These are phyloP conservation scores for Schizotus pectinicornis DNA, from an alignment of 2,888 invertebrate genomes.

Conservation along the genomic window DNA sequence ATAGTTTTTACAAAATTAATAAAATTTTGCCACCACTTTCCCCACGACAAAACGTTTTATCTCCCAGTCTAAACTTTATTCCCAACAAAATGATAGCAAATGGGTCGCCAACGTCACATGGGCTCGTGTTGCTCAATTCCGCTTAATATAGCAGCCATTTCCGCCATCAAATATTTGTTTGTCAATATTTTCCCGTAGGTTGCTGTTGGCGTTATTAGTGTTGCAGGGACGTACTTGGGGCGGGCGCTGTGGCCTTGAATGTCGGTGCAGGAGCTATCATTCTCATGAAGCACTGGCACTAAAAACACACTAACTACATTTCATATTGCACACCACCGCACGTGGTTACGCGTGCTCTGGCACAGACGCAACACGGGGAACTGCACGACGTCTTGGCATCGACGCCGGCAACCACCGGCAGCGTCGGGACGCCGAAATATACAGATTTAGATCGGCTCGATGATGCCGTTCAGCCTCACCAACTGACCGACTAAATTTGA, in stretches of 20 bases:
- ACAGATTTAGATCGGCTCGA: constrained; percentile 49
- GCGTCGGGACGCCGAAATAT: constrained; percentile 23
- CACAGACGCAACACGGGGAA: constrained; percentile 31
- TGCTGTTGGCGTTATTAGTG: background rate
- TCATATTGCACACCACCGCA: constrained; percentile 12
- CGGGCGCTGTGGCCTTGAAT: constrained; percentile 81
- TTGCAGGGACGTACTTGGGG: constrained; percentile 67
- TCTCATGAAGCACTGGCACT: constrained; percentile 3
- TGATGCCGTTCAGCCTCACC: constrained; percentile 35
- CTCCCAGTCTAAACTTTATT: too few relatives aligned
- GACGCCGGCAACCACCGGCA: constrained; percentile 27
- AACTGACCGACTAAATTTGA: constrained; percentile 54
- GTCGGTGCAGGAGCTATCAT: constrained; percentile 64
- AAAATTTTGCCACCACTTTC: too few relatives aligned
- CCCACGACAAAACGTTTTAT: too few relatives aligned
- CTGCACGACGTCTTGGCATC: constrained; percentile 26
- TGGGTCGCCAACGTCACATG: too few relatives aligned
- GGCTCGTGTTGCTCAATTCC: too few relatives aligned
- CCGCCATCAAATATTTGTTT: background rate
- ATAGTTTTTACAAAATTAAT: too few relatives aligned
- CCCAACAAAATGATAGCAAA: too few relatives aligned
- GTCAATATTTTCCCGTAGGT: background rate
- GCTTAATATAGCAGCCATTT: background rate
- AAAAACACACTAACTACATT: constrained; percentile 18
- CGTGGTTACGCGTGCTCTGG: constrained; percentile 24